Evolutionary conservation across 2,888 invertebrate species (phyloP).

Genomic region (Pristionchus arcanus): DNA sequence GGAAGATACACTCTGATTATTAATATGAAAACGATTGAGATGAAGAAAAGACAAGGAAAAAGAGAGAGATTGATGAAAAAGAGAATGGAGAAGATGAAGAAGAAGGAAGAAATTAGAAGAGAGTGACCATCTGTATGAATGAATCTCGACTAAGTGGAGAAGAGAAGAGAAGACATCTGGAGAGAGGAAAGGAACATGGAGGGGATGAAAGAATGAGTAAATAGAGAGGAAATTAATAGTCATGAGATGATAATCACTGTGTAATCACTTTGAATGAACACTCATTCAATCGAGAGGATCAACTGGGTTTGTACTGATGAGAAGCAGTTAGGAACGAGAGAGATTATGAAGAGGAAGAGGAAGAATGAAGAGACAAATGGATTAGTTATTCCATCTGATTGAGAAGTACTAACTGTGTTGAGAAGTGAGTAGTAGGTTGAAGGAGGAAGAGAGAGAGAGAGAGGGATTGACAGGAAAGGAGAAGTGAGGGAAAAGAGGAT

Average conservation of each 20-base stretch:
- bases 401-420: background rate
- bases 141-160: background rate
- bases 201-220: too few relatives aligned
- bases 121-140: background rate
- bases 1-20: background rate
- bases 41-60: background rate
- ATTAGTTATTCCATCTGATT: background rate
- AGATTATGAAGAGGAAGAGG: background rate
- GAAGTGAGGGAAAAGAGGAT: conserved; percentile 14
- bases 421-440: background rate
- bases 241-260: too few relatives aligned
- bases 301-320: background rate
- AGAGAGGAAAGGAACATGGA: background rate
- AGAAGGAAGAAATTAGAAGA: background rate
- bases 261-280: too few relatives aligned
- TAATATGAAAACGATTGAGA: background rate
- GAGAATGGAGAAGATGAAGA: background rate
- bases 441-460: background rate
- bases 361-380: background rate
- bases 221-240: too few relatives aligned
- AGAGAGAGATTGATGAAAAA: background rate
- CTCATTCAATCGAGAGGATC: too few relatives aligned
- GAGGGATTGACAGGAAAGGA: background rate
- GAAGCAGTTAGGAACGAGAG: background rate
- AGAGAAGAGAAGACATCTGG: background rate